Conservation (phyloP, 2,888 invertebrate genomes). For the Polylopha cassiicola region DNA sequence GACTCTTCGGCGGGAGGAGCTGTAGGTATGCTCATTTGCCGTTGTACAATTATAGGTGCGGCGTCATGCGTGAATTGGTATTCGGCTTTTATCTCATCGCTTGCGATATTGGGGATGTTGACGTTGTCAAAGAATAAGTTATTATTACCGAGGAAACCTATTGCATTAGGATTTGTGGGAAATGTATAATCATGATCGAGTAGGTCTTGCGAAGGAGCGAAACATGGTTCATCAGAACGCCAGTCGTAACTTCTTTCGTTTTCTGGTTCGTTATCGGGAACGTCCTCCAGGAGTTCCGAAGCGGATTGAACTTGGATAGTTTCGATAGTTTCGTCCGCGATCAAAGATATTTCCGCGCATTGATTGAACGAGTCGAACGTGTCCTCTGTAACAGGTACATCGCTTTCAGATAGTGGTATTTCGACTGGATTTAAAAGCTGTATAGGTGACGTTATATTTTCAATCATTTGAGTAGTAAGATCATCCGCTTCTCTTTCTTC, state of each 20-base stretch:
- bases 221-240: constrained; percentile 33
- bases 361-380: constrained; percentile 35
- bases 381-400: constrained; percentile 27
- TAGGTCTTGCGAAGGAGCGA: constrained; percentile 18
- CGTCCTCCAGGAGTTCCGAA: constrained; percentile 44
- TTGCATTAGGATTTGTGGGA: constrained; percentile 36
- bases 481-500: constrained; percentile 47
- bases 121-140: constrained; percentile 48
- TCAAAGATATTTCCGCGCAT: constrained; percentile 49
- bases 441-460: constrained; percentile 63
- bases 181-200: constrained; percentile 39
- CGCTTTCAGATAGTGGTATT: constrained; percentile 42
- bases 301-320: constrained; percentile 54
- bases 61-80: constrained; percentile 49
- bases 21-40: constrained; percentile 47
- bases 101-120: constrained; percentile 49
- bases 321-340: constrained; percentile 57
- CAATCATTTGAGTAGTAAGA: constrained; percentile 58
- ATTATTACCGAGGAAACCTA: constrained; percentile 46
- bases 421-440: constrained; percentile 60
- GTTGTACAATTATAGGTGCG: constrained; percentile 31
- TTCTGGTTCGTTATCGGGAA: constrained; percentile 25
- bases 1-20: constrained; percentile 53
- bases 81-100: constrained; percentile 59
- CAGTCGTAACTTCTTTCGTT: constrained; percentile 44